Evolutionary conservation across 2,113 vertebrate species (phyloP).

Genomic region (Hippocampus comes): DNA sequence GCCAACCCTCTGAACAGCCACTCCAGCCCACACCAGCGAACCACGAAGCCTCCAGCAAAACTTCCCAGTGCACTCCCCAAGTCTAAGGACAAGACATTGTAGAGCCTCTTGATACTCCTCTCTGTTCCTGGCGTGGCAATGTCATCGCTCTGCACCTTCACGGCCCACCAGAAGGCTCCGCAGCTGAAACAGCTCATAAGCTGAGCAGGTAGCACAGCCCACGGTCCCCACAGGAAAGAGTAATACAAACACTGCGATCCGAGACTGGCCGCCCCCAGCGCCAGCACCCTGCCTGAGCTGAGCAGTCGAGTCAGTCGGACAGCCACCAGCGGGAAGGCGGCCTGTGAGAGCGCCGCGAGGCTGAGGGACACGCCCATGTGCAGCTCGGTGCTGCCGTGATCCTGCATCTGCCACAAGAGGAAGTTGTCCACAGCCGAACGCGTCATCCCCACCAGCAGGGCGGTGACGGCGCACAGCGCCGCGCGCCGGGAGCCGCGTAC

Average conservation of each 20-base stretch:
- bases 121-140: constrained; percentile 73
- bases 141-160: constrained; percentile 67
- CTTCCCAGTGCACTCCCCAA: constrained; percentile 78
- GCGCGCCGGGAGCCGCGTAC: constrained; percentile 70
- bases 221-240: constrained; percentile 79
- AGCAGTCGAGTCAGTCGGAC: constrained; percentile 62
- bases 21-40: constrained; percentile 57
- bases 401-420: constrained; percentile 87
- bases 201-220: constrained; percentile 78
- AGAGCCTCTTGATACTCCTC: constrained; percentile 70
- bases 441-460: constrained; percentile 62
- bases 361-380: constrained; percentile 78
- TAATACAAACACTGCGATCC: constrained; percentile 79
- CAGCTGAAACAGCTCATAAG: constrained; percentile 71
- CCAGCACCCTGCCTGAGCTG: constrained; percentile 52
- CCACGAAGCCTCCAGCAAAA: constrained; percentile 73
- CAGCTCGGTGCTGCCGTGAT: constrained; percentile 74
- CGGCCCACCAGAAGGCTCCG: constrained; percentile 79
- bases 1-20: constrained; percentile 72
- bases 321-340: constrained; percentile 66
- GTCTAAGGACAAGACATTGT: constrained; percentile 60
- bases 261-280: constrained; percentile 63
- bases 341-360: constrained; percentile 71
- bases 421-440: constrained; percentile 75
- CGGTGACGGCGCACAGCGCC: constrained; percentile 68